phyloP scores from a whole-genome alignment of 2,113 vertebrate species.

The Camarhynchus parvulus region DNA sequence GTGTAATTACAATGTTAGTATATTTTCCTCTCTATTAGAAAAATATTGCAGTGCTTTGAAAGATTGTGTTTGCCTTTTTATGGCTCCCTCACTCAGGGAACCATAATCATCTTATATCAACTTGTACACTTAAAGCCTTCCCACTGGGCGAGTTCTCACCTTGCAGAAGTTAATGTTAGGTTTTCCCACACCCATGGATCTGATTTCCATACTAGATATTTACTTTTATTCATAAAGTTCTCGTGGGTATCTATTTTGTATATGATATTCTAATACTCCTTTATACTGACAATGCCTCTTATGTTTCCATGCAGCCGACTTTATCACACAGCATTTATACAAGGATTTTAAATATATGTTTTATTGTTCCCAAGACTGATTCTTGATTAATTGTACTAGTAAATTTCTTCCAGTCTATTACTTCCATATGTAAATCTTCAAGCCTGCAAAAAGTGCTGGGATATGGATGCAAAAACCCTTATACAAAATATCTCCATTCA shows the following conservation, averaged over 20 bases:
- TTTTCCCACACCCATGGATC: neutral
- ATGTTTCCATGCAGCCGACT: neutral
- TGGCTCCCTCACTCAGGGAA: neutral
- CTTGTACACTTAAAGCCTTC: neutral
- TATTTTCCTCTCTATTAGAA: neutral
- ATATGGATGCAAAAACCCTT: neutral
- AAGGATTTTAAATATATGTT: neutral
- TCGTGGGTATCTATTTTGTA: neutral
- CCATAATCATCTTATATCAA: neutral
- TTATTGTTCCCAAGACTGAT: neutral
- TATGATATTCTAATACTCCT: neutral
- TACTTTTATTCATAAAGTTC: neutral
- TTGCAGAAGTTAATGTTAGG: neutral
- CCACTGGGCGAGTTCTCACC: neutral
- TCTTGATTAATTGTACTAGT: neutral
- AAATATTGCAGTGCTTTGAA: neutral
- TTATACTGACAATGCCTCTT: neutral
- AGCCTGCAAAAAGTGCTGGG: neutral
- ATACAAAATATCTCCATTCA: neutral
- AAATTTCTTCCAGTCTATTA: neutral
- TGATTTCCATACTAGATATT: neutral
- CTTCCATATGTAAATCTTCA: neutral
- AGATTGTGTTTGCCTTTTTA: neutral
- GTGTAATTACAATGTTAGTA: neutral
- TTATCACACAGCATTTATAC: neutral